Base-by-base conservation (phyloP, 2,888 invertebrate genomes). In the Bombylius major region DNA sequence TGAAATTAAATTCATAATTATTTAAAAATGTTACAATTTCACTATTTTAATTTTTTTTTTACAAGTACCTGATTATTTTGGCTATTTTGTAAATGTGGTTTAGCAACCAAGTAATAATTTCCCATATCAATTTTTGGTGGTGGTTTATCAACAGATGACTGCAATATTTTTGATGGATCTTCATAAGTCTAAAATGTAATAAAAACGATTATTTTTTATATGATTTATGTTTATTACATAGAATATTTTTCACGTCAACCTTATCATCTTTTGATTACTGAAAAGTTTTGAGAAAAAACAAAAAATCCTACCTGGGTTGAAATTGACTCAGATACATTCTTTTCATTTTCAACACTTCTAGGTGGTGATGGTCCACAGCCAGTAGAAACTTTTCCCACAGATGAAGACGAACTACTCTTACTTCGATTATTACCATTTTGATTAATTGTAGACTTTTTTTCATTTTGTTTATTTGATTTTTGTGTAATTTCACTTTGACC, bases 291-390 rank as follows among this genome's bases (percentile, higher is more conserved):
- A 36, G 4, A 44, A 12, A 44, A 44, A 44, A n/a, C 5, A 3
- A 44, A 44, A 13, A 13, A 44, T 9, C 66, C 65, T 71, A 86
- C 88, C 81, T 92, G 91, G 33, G 91, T 92, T 57, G 86, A 87
- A 48, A 76, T 74, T 9, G 62, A 12, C 45, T 11, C 8, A 8
- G 44, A 31, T 8, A 48, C 36, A n/a, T 49, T 23, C 51, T 63
- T 65, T 45, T 59, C 51, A 12, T 51, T 46, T 48, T 62, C 63
- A 12, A 70, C 67, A 59, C 81, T 80, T 59, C 76, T 71, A 3
- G 82, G 80, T 7, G 83, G 82, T 1, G 83, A 82, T 33, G 81
- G 77, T 4, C 82, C 83, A 61, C 81, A 82, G n/a, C 78, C 81
- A 4, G 81, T 82, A 1, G 83, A 81, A 53, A 76, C 75, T 62